Conservation (phyloP, 2,888 invertebrate genomes). For the Ennomos quercinarius region DNA sequence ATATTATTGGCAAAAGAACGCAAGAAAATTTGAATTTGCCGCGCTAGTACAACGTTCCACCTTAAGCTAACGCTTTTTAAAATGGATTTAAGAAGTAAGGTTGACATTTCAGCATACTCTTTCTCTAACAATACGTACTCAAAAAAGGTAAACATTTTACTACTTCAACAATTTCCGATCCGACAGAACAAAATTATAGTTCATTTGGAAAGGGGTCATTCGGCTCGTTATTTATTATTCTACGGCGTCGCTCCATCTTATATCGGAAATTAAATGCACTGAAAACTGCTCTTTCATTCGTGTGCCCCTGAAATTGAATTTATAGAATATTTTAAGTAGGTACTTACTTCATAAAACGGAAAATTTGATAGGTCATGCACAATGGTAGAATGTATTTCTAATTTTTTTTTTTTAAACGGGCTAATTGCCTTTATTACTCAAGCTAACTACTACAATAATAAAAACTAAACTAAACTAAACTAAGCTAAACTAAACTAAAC, state of each 20-base stretch:
- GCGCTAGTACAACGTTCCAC: no score
- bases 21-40: no score
- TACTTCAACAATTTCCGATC: constrained; percentile 16
- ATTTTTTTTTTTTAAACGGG: no score
- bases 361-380: no score
- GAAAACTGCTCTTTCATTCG: constrained; percentile 1
- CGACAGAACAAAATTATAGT: constrained; percentile 17
- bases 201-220: constrained; percentile 2
- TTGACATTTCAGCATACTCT: neutral
- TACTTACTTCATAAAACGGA: no score
- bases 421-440: no score
- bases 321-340: neutral
- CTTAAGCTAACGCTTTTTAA: no score
- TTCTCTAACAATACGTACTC: neutral
- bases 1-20: no score
- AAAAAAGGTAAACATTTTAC: constrained; percentile 8
- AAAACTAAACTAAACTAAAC: no score
- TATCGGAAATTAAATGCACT: constrained; percentile 27
- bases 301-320: neutral
- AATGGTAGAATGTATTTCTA: no score
- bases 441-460: no score
- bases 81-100: neutral
- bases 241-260: constrained; percentile 3
- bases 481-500: no score
- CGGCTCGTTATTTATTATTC: constrained; percentile 12